These are phyloP conservation scores for Apomyelois bistriatella DNA, from an alignment of 2,888 invertebrate species.

Conservation along the genomic window DNA sequence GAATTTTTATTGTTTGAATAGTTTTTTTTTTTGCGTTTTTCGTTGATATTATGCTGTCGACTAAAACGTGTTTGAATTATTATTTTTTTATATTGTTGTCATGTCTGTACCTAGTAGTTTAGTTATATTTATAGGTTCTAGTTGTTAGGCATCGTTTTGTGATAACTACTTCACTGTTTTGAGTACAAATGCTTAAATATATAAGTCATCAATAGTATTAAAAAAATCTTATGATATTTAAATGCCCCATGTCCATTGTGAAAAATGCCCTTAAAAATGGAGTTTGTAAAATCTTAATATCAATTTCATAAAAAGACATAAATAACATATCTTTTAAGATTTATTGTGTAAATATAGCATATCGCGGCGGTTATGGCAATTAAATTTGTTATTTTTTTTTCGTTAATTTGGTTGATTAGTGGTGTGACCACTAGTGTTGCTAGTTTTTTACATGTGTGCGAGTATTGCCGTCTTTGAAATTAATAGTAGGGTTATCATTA, in stretches of 20 bases:
- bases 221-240: no score
- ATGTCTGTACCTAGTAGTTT: background rate
- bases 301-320: background rate
- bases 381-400: background rate
- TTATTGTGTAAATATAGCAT: background rate
- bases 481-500: no score
- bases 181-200: background rate
- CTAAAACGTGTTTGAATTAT: no score
- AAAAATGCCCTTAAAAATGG: no score
- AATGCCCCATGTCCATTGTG: no score
- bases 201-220: background rate
- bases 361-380: background rate
- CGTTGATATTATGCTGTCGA: no score
- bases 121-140: background rate
- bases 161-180: background rate
- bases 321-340: background rate
- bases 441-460: background rate
- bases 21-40: no score
- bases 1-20: no score
- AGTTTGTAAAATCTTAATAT: background rate
- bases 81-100: no score
- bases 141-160: background rate
- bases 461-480: background rate
- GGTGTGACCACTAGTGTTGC: constrained; percentile 4
- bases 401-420: constrained; percentile 2